Conservation (phyloP, 1,140 invertebrate genomes). For the Chymomyza costata region DNA sequence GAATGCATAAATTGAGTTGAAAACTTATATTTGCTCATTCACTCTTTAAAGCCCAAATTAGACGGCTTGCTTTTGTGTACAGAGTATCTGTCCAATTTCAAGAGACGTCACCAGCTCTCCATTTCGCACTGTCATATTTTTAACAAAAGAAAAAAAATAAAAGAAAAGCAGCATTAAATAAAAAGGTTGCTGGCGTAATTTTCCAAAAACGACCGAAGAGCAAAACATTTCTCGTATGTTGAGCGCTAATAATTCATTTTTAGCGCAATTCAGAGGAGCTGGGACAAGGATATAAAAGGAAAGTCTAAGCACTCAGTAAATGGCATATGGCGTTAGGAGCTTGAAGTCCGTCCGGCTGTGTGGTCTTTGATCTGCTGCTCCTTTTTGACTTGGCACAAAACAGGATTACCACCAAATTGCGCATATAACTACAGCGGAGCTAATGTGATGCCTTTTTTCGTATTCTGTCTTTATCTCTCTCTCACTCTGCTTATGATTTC, state of each 20-base stretch:
- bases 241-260: conserved; percentile 69
- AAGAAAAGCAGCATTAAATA: too few relatives aligned
- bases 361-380: conserved; percentile 22
- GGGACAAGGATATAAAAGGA: too few relatives aligned
- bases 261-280: conserved; percentile 42
- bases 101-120: conserved; percentile 34
- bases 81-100: too few relatives aligned
- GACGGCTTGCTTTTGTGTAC: too few relatives aligned
- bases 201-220: conserved; percentile 48
- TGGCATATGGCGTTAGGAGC: too few relatives aligned
- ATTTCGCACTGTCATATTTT: conserved; percentile 61
- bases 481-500: conserved; percentile 42
- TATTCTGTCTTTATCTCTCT: not conserved
- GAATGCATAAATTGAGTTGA: too few relatives aligned
- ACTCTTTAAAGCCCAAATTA: too few relatives aligned
- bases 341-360: conserved; percentile 13
- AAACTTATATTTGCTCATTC: too few relatives aligned
- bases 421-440: not conserved
- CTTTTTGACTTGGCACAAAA: conserved; percentile 11
- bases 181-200: conserved; percentile 47
- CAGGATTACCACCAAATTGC: conserved; percentile 44
- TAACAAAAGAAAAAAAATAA: conserved; percentile 39
- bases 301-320: not conserved
- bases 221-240: conserved; percentile 46
- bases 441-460: not conserved